Evolutionary conservation across 2,113 vertebrate species (phyloP).

Genomic region (Empidonax alnorum): DNA sequence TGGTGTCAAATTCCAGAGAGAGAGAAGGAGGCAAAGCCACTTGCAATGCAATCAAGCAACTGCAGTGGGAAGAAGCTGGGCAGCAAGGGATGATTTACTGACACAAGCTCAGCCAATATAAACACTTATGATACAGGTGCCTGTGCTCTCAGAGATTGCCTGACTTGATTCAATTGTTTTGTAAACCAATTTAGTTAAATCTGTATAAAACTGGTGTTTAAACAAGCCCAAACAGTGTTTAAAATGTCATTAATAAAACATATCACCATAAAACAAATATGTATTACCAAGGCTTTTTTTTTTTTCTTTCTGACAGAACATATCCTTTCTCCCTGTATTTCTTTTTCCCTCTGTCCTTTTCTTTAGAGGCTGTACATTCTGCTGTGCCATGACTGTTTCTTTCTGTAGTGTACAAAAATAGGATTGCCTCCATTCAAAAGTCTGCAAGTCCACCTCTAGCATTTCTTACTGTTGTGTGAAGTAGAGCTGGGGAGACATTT

Average conservation of each 20-base stretch:
- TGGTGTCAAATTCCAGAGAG: background rate
- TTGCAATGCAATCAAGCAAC: background rate
- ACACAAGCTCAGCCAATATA: slow-evolving; percentile 53
- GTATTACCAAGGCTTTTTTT: background rate
- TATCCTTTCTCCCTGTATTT: background rate
- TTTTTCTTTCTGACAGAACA: background rate
- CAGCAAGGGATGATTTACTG: slow-evolving; percentile 27
- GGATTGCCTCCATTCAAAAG: background rate
- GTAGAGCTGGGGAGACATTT: background rate
- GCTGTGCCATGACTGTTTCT: background rate
- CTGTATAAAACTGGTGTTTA: slow-evolving; percentile 37
- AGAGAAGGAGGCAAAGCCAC: background rate
- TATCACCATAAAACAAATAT: slow-evolving; percentile 23
- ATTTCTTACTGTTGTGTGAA: background rate
- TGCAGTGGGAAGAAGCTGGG: background rate
- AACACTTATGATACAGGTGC: slow-evolving; percentile 49
- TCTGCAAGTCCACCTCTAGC: background rate
- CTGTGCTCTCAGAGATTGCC: slow-evolving; percentile 23
- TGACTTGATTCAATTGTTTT: slow-evolving; percentile 57
- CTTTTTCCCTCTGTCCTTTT: background rate
- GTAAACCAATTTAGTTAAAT: slow-evolving; percentile 43
- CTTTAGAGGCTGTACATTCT: background rate
- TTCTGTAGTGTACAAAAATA: background rate
- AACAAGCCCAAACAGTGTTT: slow-evolving; percentile 12
- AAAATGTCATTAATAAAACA: slow-evolving; percentile 31